Evolutionary conservation across 2,888 invertebrate species (phyloP).

Genomic region (Cosmia trapezina): DNA sequence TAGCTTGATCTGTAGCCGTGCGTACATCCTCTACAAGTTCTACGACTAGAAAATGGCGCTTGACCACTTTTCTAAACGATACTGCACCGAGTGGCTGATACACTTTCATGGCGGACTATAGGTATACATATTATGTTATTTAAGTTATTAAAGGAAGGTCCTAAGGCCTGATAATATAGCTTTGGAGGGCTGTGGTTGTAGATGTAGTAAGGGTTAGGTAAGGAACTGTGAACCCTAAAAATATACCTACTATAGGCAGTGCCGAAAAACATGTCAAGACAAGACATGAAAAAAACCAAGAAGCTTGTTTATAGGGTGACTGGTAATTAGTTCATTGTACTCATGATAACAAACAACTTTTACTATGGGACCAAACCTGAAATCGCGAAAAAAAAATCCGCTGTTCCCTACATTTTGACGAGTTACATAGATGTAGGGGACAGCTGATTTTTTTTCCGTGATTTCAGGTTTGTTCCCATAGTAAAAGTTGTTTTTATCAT

Average conservation of each 20-base stretch:
- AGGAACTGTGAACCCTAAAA: background rate
- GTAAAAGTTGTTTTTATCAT: too few relatives aligned
- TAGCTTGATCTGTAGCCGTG: too few relatives aligned
- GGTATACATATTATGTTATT: background rate
- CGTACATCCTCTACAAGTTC: constrained; percentile 36
- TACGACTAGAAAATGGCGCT: constrained; percentile 41
- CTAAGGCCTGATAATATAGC: background rate
- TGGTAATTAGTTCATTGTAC: too few relatives aligned
- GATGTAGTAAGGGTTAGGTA: background rate
- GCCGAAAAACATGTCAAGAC: background rate
- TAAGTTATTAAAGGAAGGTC: background rate
- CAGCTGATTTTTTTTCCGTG: too few relatives aligned
- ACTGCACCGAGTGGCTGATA: constrained; percentile 31
- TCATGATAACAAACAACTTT: too few relatives aligned
- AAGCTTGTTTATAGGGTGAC: too few relatives aligned
- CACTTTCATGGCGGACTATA: constrained; percentile 10
- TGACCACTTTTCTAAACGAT: constrained; percentile 52
- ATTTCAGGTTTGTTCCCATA: too few relatives aligned
- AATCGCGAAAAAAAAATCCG: too few relatives aligned
- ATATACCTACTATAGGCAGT: background rate
- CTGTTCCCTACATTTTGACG: too few relatives aligned
- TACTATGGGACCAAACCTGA: too few relatives aligned
- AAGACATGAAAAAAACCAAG: background rate
- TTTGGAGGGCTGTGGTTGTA: background rate
- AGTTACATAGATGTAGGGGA: too few relatives aligned